Evolutionary conservation across 2,797 vertebrate genomes (phyloP).

Genomic region (Danio tinwini): DNA sequence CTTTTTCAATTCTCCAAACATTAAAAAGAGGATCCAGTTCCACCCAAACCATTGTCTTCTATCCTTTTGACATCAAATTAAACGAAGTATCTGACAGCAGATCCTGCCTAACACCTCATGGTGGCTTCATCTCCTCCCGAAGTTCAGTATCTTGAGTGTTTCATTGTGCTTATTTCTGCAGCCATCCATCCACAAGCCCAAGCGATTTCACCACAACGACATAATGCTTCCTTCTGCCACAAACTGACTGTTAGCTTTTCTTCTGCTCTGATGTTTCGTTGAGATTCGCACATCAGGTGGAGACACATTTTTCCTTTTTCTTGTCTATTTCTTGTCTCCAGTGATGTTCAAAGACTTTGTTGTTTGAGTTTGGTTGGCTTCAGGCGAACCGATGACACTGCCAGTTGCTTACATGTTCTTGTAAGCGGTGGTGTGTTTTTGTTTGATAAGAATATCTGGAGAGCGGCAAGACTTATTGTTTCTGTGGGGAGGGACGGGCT

Average conservation of each 20-base stretch:
- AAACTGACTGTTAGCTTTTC: slow-evolving; percentile 13
- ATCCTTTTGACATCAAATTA: background rate
- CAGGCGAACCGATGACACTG: slow-evolving; percentile 56
- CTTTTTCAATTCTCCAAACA: no score
- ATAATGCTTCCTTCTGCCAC: slow-evolving; percentile 57
- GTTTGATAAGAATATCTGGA: slow-evolving; percentile 69
- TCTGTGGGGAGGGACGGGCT: slow-evolving; percentile 55
- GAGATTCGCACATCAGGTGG: slow-evolving; percentile 65
- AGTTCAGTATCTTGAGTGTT: slow-evolving; percentile 31
- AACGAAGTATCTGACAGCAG: background rate
- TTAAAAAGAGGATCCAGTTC: no score
- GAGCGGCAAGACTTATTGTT: slow-evolving; percentile 51
- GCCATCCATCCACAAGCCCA: slow-evolving; percentile 59
- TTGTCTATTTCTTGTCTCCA: slow-evolving; percentile 62
- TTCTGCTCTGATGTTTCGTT: slow-evolving; percentile 57
- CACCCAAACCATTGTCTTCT: background rate
- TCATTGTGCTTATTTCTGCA: slow-evolving; percentile 32
- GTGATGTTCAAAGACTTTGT: slow-evolving; percentile 62
- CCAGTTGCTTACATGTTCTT: slow-evolving; percentile 55
- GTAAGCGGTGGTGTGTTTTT: slow-evolving; percentile 59
- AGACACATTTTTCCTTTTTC: slow-evolving; percentile 62
- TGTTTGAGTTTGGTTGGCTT: slow-evolving; percentile 66
- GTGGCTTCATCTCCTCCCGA: slow-evolving; percentile 25
- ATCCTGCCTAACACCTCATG: slow-evolving; percentile 25
- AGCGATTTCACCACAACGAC: slow-evolving; percentile 60